Conservation (phyloP, 2,113 vertebrate genomes). For the Oenanthe melanoleuca region DNA sequence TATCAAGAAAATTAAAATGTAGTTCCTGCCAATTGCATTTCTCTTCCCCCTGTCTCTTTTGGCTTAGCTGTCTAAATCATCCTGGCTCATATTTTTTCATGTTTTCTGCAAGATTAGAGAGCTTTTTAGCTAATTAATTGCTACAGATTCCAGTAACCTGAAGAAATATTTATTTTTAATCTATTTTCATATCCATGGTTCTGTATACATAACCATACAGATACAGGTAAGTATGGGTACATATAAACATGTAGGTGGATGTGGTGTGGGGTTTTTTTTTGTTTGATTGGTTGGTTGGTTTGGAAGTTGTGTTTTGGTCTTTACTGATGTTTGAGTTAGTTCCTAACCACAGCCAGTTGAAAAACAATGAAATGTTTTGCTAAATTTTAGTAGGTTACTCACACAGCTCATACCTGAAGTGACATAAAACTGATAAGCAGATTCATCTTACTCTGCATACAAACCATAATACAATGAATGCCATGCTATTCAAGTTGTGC, state of each 20-base stretch:
- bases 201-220: not conserved
- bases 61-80: not conserved
- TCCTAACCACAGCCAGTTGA: not conserved
- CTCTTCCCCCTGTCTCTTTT: not conserved
- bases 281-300: not conserved
- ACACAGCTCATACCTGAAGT: not conserved
- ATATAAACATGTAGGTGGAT: not conserved
- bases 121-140: not conserved
- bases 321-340: not conserved
- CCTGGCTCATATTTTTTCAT: not conserved
- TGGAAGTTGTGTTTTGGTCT: not conserved
- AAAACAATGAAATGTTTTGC: not conserved
- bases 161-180: not conserved
- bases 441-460: not conserved
- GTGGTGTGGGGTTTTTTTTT: not conserved
- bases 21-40: not conserved
- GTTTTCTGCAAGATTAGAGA: not conserved
- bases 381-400: not conserved
- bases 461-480: not conserved
- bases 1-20: not conserved
- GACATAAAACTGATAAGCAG: not conserved
- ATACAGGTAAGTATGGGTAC: not conserved
- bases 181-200: not conserved
- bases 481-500: too few species aligned
- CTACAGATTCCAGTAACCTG: not conserved